phyloP scores from a whole-genome alignment of 2,888 invertebrate species.

The Abrostola triplasia region DNA sequence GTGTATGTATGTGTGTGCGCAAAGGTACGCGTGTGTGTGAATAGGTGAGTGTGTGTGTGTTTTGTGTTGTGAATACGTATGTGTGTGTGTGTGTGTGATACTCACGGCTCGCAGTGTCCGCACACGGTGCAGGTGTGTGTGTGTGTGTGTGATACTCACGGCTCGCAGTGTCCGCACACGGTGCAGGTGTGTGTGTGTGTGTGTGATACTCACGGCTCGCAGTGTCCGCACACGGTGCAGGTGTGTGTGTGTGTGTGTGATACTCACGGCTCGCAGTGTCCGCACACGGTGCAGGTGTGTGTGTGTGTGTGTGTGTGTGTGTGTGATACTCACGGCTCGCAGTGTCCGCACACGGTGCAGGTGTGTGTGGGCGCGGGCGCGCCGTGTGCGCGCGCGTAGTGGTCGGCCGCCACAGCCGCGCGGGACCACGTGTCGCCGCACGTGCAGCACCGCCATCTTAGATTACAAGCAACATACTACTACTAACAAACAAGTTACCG shows the following conservation, averaged over 20 bases:
- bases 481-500: neutral
- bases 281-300: conserved; percentile 54
- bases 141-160: conserved; percentile 41
- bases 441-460: conserved; percentile 74
- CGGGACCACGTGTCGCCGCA: conserved; percentile 72
- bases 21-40: too few species aligned
- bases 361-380: conserved; percentile 67
- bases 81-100: too few species aligned
- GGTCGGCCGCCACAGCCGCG: conserved; percentile 79
- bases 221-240: conserved; percentile 60
- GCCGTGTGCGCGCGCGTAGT: conserved; percentile 69
- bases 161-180: conserved; percentile 62
- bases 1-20: too few species aligned
- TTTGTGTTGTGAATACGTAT: too few species aligned
- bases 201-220: conserved; percentile 46
- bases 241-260: too few species aligned
- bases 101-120: too few species aligned
- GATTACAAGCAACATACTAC: neutral
- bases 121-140: too few species aligned
- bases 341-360: conserved; percentile 68
- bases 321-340: conserved; percentile 49
- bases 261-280: conserved; percentile 56
- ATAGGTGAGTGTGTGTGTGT: too few species aligned
- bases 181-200: too few species aligned
- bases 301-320: conserved; percentile 35